Evolutionary conservation across 2,888 invertebrate species (phyloP).

Genomic region (Pammene fasciana): DNA sequence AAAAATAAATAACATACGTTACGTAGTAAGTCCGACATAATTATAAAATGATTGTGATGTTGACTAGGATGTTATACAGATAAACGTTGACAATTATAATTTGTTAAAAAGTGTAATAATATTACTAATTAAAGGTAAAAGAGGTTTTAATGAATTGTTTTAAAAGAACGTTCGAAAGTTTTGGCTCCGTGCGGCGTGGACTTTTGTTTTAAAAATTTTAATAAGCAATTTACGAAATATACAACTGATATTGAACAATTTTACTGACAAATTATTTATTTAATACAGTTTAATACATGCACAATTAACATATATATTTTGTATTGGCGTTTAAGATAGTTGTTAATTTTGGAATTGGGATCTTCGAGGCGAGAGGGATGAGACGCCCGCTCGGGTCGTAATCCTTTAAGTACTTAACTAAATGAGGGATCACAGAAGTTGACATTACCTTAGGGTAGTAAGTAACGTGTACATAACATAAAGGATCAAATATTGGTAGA

Average conservation of each 20-base stretch:
- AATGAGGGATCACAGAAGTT: constrained; percentile 75
- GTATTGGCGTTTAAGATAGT: constrained; percentile 42
- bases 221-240: constrained; percentile 39
- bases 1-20: constrained; percentile 63
- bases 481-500: constrained; percentile 69
- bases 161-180: constrained; percentile 43
- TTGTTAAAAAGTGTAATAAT: constrained; percentile 72
- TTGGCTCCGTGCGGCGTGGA: constrained; percentile 31
- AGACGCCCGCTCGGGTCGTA: constrained; percentile 41
- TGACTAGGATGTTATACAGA: constrained; percentile 74
- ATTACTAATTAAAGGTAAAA: constrained; percentile 62
- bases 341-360: constrained; percentile 41
- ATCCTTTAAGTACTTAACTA: constrained; percentile 63
- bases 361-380: constrained; percentile 26
- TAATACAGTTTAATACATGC: constrained; percentile 40
- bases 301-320: constrained; percentile 40
- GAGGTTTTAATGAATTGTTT: constrained; percentile 51
- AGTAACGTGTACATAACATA: constrained; percentile 69
- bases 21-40: constrained; percentile 68
- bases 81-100: constrained; percentile 75
- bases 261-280: constrained; percentile 38
- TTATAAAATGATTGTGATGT: constrained; percentile 80
- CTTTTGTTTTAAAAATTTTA: constrained; percentile 33
- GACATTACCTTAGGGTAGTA: constrained; percentile 64
- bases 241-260: constrained; percentile 37